phyloP scores from a whole-genome alignment of 2,113 vertebrate genomes.

The Bungarus multicinctus region DNA sequence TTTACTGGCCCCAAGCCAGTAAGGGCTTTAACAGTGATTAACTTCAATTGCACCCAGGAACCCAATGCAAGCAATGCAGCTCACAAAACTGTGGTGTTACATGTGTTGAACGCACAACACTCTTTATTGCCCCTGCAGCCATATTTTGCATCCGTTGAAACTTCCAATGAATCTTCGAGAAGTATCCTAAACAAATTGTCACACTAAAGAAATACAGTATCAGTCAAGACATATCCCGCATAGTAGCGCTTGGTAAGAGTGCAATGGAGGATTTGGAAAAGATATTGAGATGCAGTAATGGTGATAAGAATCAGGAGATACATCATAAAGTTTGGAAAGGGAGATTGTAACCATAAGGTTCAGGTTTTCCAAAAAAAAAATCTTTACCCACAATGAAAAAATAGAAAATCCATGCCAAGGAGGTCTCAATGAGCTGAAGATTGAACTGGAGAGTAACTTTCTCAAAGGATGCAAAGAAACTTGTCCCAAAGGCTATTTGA shows the following conservation, averaged over 20 bases:
- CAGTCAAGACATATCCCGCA: not conserved
- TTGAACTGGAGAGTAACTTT: not conserved
- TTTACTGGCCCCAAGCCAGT: too few relatives aligned
- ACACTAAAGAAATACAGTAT: not conserved
- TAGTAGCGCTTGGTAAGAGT: not conserved
- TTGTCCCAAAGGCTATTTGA: not conserved
- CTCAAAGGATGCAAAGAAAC: not conserved
- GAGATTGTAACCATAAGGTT: not conserved
- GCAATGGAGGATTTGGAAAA: not conserved
- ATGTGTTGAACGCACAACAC: too few relatives aligned
- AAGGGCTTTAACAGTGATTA: too few relatives aligned
- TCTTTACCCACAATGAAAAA: not conserved
- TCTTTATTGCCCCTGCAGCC: too few relatives aligned
- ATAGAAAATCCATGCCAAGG: not conserved
- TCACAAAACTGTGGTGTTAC: too few relatives aligned
- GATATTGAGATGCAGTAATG: not conserved
- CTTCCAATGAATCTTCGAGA: too few relatives aligned
- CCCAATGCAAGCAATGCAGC: too few relatives aligned
- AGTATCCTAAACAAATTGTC: not conserved
- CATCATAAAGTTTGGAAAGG: not conserved
- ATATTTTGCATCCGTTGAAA: too few relatives aligned
- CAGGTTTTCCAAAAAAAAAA: not conserved
- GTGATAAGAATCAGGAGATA: not conserved
- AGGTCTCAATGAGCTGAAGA: not conserved
- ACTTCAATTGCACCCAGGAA: too few relatives aligned